Evolutionary conservation across 2,113 vertebrate species (phyloP), one percentile per base, ranked within the genome.

Genomic region (Rhea americana): DNA sequence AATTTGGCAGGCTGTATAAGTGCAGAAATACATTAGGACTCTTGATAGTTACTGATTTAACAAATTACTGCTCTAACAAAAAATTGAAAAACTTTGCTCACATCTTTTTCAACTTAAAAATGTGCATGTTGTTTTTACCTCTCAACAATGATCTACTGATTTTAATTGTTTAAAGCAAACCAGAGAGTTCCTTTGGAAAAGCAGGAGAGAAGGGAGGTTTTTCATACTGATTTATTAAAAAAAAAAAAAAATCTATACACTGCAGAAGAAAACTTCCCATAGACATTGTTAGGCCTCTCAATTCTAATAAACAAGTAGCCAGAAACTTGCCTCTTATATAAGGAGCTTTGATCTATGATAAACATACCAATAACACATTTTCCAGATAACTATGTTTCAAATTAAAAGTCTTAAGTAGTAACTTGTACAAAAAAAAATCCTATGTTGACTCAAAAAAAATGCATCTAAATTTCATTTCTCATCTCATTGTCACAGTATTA

Each of bases 401-500:
- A 95, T 93, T 80, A 81, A 73, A 86, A 84, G 47, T 77, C 35
- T 35, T 35, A 35, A 35, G 35, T 6, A 35, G 35, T 35, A 35
- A 35, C 35, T 35, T 35, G 35, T 35, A 35, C 35, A 35, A 94
- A 93, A 51, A 50, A 71, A 13, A 35, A 35, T 35, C 35, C 35
- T 35, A 35, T 35, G 35, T 5, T 35, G 35, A 35, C 35, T 35
- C 35, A 35, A 35, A 35, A 35, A 35, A 97, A 97, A 91, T 16
- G n/a, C 67, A 96, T 92, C 79, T 94, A 93, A 89, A 93, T 96
- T 96, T 95, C 96, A 73, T 96, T 96, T 91, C 48, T 96, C 48
- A 82, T 97, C 94, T 96, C 89, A 95, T 97, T 97, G 96, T 92
- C 50, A 85, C 35, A 47, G 77, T 39, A 75, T 53, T 95, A 88